Evolutionary conservation across 2,113 vertebrate genomes (phyloP).

Genomic region (Trogon surrucura): DNA sequence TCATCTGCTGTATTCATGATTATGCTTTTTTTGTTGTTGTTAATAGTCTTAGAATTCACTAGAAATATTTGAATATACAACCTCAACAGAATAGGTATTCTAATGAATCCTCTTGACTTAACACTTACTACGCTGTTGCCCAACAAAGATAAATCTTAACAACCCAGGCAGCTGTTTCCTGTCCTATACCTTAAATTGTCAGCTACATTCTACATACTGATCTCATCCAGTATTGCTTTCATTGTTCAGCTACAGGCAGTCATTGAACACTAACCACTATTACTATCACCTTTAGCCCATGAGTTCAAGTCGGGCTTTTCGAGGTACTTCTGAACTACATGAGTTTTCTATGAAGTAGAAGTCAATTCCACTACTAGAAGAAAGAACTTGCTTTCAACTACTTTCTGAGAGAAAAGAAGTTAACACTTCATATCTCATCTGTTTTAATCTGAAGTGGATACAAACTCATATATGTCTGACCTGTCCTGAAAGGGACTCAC

Average conservation of each 20-base stretch:
- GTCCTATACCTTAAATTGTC: not conserved
- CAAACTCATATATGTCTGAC: not conserved
- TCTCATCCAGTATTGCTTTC: not conserved
- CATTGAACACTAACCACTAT: not conserved
- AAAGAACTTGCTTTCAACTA: slow-evolving; percentile 13
- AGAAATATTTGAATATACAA: not conserved
- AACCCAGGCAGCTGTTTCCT: not conserved
- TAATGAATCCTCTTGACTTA: not conserved
- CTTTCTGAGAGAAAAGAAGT: not conserved
- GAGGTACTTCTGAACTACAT: not conserved
- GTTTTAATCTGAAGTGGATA: not conserved
- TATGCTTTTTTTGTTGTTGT: not conserved
- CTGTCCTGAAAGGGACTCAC: not conserved
- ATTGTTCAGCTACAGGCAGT: not conserved
- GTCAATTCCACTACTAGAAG: not conserved
- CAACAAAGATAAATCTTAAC: not conserved
- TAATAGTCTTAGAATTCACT: not conserved
- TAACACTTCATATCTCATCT: slow-evolving; percentile 18
- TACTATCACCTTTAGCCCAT: not conserved
- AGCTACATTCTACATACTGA: not conserved
- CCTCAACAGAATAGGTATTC: not conserved
- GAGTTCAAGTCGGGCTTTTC: not conserved
- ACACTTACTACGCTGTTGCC: fast-evolving
- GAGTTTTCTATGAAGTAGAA: not conserved
- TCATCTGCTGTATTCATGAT: not conserved